Percentiles rank a stretch among this genome's conserved stretches.
Conservation (phyloP, 2,113 vertebrate genomes). For the sheep (Ovis aries) region DNA sequence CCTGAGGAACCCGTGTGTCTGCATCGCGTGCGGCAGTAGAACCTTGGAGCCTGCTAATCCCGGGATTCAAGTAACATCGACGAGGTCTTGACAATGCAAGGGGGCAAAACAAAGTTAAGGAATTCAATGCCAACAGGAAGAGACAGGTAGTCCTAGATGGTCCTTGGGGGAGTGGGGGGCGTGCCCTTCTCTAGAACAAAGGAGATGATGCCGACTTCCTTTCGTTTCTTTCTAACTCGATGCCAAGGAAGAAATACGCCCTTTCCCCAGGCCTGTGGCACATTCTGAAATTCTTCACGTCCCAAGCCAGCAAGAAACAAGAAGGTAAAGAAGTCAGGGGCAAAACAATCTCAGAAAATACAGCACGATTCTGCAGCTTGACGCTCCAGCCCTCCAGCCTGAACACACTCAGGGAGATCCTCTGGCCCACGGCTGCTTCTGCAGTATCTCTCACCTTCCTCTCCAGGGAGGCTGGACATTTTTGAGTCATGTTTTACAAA, state of each 20-base stretch:
- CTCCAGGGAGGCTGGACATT: background rate
- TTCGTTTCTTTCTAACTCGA: background rate
- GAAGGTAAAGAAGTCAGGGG: background rate
- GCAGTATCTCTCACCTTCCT: background rate
- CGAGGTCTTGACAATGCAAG: background rate
- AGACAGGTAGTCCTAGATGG: background rate
- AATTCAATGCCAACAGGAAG: background rate
- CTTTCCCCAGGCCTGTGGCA: background rate
- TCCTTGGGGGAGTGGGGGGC: background rate
- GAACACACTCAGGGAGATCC: background rate
- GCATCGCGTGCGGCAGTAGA: background rate
- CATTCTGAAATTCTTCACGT: background rate
- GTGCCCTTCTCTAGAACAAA: background rate
- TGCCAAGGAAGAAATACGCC: background rate
- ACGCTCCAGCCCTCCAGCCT: background rate
- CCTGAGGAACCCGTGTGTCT: background rate
- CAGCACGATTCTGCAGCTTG: background rate
- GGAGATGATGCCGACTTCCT: background rate
- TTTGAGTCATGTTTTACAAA: background rate
- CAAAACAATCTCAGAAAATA: background rate
- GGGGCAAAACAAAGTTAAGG: background rate
- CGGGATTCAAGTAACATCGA: background rate
- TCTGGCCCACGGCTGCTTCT: background rate
- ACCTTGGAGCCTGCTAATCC: background rate
- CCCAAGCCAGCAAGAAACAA: background rate